phyloP scores from a whole-genome alignment of 2,113 vertebrate species.

The Machaerirhynchus nigripectus region DNA sequence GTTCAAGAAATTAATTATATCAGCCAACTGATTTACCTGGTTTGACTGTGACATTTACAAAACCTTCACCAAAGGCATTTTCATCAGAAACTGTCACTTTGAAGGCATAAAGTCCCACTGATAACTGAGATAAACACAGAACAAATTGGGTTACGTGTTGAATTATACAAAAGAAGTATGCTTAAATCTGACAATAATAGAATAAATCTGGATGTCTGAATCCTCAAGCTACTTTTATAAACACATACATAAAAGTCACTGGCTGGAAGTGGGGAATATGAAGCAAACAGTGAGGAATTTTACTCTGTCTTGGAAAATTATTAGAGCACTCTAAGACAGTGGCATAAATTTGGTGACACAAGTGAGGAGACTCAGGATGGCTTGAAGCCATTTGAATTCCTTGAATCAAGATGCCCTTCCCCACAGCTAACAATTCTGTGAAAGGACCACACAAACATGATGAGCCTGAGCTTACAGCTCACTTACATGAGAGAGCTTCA shows the following conservation, averaged over 20 bases:
- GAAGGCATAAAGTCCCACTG: constrained; percentile 73
- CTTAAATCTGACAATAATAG: neutral
- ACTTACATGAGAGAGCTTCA: constrained; percentile 76
- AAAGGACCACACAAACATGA: neutral
- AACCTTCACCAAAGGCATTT: constrained; percentile 76
- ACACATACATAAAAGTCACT: neutral
- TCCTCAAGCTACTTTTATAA: neutral
- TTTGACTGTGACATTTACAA: constrained; percentile 78
- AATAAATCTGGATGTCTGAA: neutral
- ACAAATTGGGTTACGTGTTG: neutral
- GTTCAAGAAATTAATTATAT: neutral
- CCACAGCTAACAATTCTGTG: neutral
- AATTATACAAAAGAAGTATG: neutral
- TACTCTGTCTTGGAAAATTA: neutral
- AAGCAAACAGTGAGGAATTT: neutral
- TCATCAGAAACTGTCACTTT: constrained; percentile 75
- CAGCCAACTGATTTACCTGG: constrained; percentile 68
- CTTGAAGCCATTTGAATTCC: neutral
- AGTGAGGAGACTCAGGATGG: neutral
- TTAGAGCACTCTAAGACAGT: neutral
- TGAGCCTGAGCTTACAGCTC: neutral
- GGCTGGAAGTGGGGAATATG: neutral
- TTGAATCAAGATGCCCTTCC: neutral
- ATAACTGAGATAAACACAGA: constrained; percentile 67
- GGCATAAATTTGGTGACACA: neutral